These are phyloP conservation scores for Varecia variegata DNA, from an alignment of 2,797 vertebrate species.

Conservation along the genomic window DNA sequence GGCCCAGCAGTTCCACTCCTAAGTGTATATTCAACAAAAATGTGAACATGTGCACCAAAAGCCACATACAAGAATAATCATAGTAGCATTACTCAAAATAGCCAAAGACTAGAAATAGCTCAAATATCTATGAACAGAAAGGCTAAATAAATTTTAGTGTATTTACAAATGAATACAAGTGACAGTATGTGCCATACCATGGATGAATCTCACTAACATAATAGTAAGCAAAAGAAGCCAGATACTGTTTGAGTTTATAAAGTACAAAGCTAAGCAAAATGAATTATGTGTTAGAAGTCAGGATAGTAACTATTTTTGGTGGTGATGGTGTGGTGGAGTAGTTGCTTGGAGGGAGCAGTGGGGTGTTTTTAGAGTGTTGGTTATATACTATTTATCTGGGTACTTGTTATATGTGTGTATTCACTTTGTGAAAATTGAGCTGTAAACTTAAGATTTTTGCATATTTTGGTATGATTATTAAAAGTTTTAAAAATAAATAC, in stretches of 20 bases:
- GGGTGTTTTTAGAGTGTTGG: background rate
- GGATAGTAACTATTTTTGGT: background rate
- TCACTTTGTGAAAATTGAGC: background rate
- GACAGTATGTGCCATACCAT: background rate
- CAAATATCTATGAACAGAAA: background rate
- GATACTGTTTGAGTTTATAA: background rate
- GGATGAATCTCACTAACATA: background rate
- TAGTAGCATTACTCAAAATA: conserved; percentile 3
- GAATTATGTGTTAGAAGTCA: background rate
- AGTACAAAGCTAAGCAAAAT: background rate
- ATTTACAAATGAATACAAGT: background rate
- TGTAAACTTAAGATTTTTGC: background rate
- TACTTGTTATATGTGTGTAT: background rate
- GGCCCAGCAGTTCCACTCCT: background rate
- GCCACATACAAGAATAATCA: background rate
- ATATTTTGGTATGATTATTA: background rate
- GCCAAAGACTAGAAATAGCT: background rate
- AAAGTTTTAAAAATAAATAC: background rate
- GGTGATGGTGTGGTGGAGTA: background rate
- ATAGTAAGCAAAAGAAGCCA: background rate
- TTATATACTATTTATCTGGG: background rate
- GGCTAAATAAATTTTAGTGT: background rate
- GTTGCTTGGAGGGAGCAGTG: background rate
- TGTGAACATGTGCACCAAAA: background rate
- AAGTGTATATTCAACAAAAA: background rate